phyloP scores from a whole-genome alignment of 2,888 invertebrate genomes.

The Gonocerus acuteangulatus region DNA sequence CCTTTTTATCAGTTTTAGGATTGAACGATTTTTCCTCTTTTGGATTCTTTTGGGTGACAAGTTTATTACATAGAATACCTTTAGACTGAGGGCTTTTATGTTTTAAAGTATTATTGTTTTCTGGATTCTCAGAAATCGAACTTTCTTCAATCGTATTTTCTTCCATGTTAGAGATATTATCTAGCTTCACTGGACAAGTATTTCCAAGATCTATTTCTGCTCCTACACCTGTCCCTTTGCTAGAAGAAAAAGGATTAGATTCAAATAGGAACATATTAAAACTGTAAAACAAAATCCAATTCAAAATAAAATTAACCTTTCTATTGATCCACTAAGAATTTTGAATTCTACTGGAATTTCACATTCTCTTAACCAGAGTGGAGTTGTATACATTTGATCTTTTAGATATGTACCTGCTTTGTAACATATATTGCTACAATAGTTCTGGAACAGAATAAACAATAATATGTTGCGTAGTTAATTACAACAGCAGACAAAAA shows the following conservation, averaged over 20 bases:
- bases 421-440: constrained; percentile 75
- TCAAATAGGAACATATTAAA: too few relatives aligned
- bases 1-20: too few relatives aligned
- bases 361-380: constrained; percentile 71
- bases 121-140: too few relatives aligned
- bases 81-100: too few relatives aligned
- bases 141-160: too few relatives aligned
- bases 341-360: constrained; percentile 45
- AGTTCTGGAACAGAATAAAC: constrained; percentile 51
- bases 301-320: constrained; percentile 4
- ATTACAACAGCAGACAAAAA: too few relatives aligned
- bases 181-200: constrained; percentile 26
- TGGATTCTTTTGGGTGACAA: too few relatives aligned
- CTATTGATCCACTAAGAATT: constrained; percentile 21
- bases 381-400: constrained; percentile 70
- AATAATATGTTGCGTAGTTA: background rate
- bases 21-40: too few relatives aligned
- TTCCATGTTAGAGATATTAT: constrained; percentile 2
- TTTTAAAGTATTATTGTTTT: too few relatives aligned
- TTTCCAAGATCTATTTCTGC: constrained; percentile 29
- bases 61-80: too few relatives aligned
- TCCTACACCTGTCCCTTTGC: constrained; percentile 26
- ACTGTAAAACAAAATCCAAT: background rate
- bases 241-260: background rate
- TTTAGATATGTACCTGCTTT: constrained; percentile 70